Evolutionary conservation across 2,888 invertebrate species (phyloP).

Genomic region (Diarsia brunnea): DNA sequence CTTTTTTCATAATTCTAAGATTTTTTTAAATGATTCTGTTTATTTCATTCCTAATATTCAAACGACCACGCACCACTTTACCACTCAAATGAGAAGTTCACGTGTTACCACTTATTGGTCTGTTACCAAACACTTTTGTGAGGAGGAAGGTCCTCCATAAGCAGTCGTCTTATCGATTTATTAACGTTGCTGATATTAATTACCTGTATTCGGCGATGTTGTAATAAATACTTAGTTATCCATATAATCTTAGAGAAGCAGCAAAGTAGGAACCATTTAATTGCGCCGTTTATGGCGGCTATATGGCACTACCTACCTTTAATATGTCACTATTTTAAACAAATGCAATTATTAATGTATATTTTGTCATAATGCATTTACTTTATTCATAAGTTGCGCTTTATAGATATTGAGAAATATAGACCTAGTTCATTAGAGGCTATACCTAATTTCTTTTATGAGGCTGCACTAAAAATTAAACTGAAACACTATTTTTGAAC

Average conservation of each 20-base stretch:
- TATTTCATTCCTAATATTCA: constrained; percentile 8
- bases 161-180: constrained; percentile 17
- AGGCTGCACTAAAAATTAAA: constrained; percentile 66
- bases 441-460: constrained; percentile 66
- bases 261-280: constrained; percentile 7
- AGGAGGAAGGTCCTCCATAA: constrained; percentile 16
- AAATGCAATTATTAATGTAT: constrained; percentile 53
- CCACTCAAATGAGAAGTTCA: constrained; percentile 48
- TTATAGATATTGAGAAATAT: constrained; percentile 58
- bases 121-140: constrained; percentile 59
- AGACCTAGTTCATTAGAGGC: constrained; percentile 69
- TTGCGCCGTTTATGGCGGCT: not conserved
- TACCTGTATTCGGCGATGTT: not conserved
- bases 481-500: constrained; percentile 51
- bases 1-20: not conserved
- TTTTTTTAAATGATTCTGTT: not conserved
- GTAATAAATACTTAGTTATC: constrained; percentile 22
- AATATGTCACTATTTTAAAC: constrained; percentile 51
- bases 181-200: constrained; percentile 22
- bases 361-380: constrained; percentile 70
- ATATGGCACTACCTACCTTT: constrained; percentile 38
- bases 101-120: constrained; percentile 61
- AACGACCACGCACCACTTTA: constrained; percentile 38
- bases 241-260: constrained; percentile 5
- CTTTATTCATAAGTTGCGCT: constrained; percentile 63